Conservation (phyloP, 1,140 invertebrate genomes). For the Heliconius eleuchia region DNA sequence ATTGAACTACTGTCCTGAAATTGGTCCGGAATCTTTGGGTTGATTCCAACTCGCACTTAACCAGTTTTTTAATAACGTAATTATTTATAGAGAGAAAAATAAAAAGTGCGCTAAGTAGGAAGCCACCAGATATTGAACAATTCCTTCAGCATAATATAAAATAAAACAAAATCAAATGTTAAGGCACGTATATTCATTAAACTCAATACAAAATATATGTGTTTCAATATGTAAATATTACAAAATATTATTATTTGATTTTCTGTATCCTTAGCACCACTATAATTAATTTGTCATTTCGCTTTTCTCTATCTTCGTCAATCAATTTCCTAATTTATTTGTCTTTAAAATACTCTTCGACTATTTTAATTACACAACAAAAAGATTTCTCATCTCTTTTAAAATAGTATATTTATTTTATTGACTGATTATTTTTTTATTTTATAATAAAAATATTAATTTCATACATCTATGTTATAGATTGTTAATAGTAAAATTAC, state of each 20-base stretch:
- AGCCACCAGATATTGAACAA: too few species aligned
- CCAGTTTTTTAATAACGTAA: too few species aligned
- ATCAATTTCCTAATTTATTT: not conserved
- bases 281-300: conserved; percentile 23
- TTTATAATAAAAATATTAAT: conserved; percentile 18
- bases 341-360: not conserved
- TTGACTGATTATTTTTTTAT: not conserved
- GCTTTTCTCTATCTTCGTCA: not conserved
- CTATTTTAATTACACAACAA: not conserved
- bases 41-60: too few species aligned
- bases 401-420: conserved; percentile 12
- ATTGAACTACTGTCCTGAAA: too few species aligned
- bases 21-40: too few species aligned
- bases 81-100: too few species aligned
- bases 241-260: conserved; percentile 25
- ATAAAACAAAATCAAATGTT: conserved; percentile 52
- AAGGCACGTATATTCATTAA: conserved; percentile 63
- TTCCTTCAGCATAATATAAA: conserved; percentile 1
- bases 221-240: conserved; percentile 51
- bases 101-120: too few species aligned
- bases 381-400: not conserved
- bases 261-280: conserved; percentile 45
- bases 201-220: conserved; percentile 56
- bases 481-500: not conserved
- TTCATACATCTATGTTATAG: conserved; percentile 18